phyloP scores from a whole-genome alignment of 2,113 vertebrate genomes.

The Peucedramus taeniatus region DNA sequence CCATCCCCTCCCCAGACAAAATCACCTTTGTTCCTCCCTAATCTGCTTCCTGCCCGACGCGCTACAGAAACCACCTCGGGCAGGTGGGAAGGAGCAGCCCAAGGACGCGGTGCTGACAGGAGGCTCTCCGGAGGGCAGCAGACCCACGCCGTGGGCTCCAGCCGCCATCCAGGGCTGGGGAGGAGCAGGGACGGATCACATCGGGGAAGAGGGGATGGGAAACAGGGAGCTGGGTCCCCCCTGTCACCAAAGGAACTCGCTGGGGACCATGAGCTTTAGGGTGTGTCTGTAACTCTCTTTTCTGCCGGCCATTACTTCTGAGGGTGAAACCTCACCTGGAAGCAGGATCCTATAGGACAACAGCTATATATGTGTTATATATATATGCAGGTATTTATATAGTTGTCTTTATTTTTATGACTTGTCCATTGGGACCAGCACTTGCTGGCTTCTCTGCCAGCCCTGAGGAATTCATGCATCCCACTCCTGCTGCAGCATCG shows the following conservation, averaged over 20 bases:
- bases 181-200: fast-evolving
- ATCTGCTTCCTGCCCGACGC: neutral
- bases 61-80: neutral
- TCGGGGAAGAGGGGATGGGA: neutral
- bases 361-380: neutral
- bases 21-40: constrained; percentile 43
- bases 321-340: neutral
- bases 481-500: neutral
- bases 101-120: constrained; percentile 25
- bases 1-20: neutral
- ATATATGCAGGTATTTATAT: neutral
- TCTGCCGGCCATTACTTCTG: neutral
- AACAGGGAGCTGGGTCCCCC: neutral
- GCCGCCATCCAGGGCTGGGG: neutral
- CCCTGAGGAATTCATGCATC: neutral
- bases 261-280: neutral
- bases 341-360: neutral
- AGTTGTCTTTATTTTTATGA: neutral
- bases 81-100: constrained; percentile 20
- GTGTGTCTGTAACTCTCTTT: neutral
- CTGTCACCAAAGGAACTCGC: fast-evolving
- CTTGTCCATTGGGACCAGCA: neutral
- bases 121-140: neutral
- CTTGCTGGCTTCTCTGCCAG: neutral
- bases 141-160: neutral